Conservation (phyloP, 1,140 invertebrate genomes). For the Phocides pigmalion region DNA sequence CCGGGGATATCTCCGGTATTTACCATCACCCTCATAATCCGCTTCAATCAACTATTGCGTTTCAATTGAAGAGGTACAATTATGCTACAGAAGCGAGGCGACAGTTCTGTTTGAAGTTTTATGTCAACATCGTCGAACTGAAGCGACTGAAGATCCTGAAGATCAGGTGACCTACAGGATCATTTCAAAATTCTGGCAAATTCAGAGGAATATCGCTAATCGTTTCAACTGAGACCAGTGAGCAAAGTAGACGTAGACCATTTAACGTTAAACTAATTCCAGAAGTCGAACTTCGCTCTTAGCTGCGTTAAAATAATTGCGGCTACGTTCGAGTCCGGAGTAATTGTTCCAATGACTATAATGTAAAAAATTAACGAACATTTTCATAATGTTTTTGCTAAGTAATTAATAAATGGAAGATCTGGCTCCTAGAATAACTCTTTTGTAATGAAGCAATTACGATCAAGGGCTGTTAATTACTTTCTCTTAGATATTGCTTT, state of each 20-base stretch:
- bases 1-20: no score
- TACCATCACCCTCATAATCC: no score
- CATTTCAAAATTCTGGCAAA: neutral
- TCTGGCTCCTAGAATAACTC: slow-evolving; percentile 23
- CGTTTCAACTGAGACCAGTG: neutral
- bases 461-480: slow-evolving; percentile 24
- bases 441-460: slow-evolving; percentile 34
- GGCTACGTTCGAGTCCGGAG: slow-evolving; percentile 11
- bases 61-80: no score
- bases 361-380: slow-evolving; percentile 24
- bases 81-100: no score
- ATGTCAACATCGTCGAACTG: no score
- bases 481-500: slow-evolving; percentile 32
- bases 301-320: slow-evolving; percentile 34
- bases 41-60: no score
- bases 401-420: slow-evolving; percentile 34
- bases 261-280: slow-evolving; percentile 41
- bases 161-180: no score
- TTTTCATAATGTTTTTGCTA: slow-evolving; percentile 33
- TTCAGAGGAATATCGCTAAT: neutral
- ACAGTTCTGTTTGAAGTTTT: no score
- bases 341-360: slow-evolving; percentile 2
- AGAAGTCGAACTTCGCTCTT: slow-evolving; percentile 47
- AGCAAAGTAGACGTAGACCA: slow-evolving; percentile 40
- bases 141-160: no score